Percentiles rank a stretch among this genome's conserved stretches.
Conservation (phyloP, 2,113 vertebrate species). For the Neopipo cinnamomea region DNA sequence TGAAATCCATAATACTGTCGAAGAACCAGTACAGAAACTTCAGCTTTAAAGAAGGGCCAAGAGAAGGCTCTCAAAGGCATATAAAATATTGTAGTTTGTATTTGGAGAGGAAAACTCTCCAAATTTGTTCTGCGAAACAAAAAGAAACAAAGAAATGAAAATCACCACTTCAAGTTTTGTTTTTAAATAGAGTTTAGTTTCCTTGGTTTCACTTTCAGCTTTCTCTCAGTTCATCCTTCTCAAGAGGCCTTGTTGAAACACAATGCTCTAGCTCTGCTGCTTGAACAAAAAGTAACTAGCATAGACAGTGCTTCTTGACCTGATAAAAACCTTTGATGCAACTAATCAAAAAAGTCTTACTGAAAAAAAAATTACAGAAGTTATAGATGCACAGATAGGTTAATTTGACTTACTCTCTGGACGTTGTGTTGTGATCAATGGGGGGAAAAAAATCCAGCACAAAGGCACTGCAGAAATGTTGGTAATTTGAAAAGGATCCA, state of each 20-base stretch:
- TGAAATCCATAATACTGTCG: not conserved
- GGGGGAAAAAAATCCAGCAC: not conserved
- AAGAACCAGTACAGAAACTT: not conserved
- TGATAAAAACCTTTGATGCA: not conserved
- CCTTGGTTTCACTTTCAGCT: slow-evolving; percentile 16
- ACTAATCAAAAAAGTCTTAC: slow-evolving; percentile 16
- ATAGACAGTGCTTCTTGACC: slow-evolving; percentile 18
- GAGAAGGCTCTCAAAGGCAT: not conserved
- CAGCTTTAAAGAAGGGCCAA: not conserved
- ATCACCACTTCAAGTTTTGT: not conserved
- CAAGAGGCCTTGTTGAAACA: slow-evolving; percentile 31
- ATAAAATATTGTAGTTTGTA: not conserved
- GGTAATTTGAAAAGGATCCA: not conserved
- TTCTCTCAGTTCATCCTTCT: slow-evolving; percentile 22
- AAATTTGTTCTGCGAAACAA: not conserved
- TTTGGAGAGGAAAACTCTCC: not conserved
- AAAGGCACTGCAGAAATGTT: not conserved
- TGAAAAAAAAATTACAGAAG: not conserved
- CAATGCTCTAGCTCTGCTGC: not conserved
- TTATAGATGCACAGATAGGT: not conserved
- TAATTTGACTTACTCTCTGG: not conserved
- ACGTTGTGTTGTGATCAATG: not conserved
- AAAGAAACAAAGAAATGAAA: not conserved
- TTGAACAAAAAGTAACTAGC: slow-evolving; percentile 18
- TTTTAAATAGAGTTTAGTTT: not conserved